Evolutionary conservation across 2,113 vertebrate species (phyloP), one percentile per base, ranked within the genome.

Genomic region (Triplophysa rosa): DNA sequence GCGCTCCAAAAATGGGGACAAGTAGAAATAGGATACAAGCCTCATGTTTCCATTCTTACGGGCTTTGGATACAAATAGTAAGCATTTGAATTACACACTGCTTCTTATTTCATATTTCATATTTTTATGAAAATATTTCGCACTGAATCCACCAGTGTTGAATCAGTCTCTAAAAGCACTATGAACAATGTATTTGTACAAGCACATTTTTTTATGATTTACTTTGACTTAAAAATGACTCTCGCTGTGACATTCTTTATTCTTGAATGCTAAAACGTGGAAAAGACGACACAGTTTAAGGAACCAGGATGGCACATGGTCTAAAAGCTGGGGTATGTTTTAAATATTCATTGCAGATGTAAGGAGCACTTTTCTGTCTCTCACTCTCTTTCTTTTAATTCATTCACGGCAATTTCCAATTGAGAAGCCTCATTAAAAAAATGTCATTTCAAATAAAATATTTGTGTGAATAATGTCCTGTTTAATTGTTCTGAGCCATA

Each of bases 281-380:
- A 19, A 45, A 61, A 40, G 58, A 70, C 33, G 24, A 42, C 45
- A 14, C 23, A 33, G 67, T 67, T 62, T 45, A 63, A 77, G 67
- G 54, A 61, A 62, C 26, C 49, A 77, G 13, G 21, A 52, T 65
- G 66, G 67, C 66, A 74, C 62, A 71, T 71, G 65, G 67, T 61
- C 47, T 64, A 10, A 56, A 86, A 84, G 76, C 78, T 83, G 71
- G 83, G 81, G 26, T 78, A 71, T 2, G 37, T 62, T 58, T 87
- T 78, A 87, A 85, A 87, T 82, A 85, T 87, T 85, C 72, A 87
- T 87, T 13, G 72, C 75, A 82, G 82, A 84, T 80, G 74, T 77
- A 84, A 76, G 58, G 77, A 71, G 68, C 63, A 79, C 56, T 58
- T 77, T 19, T 64, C n/a, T 65, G 52, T 63, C 29, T 26, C 45